A percentile compares a stretch with the other conserved stretches of the same genome.
phyloP scores from a whole-genome alignment of 2,888 invertebrate genomes.

The Microchrysa polita region DNA sequence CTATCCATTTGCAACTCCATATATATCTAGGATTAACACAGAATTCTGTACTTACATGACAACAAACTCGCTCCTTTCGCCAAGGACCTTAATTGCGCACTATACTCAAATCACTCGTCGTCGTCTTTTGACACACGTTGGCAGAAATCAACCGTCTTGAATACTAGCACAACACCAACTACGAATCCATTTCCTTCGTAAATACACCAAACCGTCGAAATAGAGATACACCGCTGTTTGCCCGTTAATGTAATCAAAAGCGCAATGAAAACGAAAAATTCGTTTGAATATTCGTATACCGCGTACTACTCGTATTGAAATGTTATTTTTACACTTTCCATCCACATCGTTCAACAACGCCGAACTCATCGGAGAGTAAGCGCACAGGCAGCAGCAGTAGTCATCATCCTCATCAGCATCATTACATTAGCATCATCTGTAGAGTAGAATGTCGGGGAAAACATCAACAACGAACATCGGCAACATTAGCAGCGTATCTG shows the following conservation, averaged over 20 bases:
- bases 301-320: constrained; percentile 11
- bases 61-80: no score
- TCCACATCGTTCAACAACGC: no score
- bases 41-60: no score
- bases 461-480: neutral
- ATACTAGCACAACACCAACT: constrained; percentile 33
- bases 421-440: constrained; percentile 31
- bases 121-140: neutral
- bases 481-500: no score
- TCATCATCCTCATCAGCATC: no score
- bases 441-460: constrained; percentile 21
- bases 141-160: constrained; percentile 7
- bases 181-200: constrained; percentile 26
- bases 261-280: neutral
- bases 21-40: no score
- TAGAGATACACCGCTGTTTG: no score
- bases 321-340: constrained; percentile 41
- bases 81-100: no score
- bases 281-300: constrained; percentile 2
- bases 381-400: no score
- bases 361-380: constrained; percentile 20
- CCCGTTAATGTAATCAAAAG: constrained; percentile 42
- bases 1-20: no score
- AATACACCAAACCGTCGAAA: neutral
- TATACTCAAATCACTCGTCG: no score